phyloP scores from a whole-genome alignment of 2,113 vertebrate genomes.

The Epinephelus lanceolatus region DNA sequence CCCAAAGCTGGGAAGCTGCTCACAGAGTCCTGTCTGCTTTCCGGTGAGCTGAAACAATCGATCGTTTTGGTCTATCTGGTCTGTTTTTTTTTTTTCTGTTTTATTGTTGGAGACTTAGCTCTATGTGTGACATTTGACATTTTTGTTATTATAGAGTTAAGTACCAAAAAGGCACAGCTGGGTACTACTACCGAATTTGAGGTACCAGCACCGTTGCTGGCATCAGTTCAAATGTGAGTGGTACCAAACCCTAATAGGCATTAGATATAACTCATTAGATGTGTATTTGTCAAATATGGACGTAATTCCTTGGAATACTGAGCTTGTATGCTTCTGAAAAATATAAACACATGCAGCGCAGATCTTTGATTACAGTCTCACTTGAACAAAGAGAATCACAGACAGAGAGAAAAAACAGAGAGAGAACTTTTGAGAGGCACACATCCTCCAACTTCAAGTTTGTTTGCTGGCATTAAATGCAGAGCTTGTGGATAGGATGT shows the following conservation, averaged over 20 bases:
- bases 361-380: background rate
- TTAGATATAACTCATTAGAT: background rate
- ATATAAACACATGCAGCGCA: background rate
- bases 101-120: too few relatives aligned
- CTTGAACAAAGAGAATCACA: conserved; percentile 11
- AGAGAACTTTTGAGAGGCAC: conserved; percentile 21
- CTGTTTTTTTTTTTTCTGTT: too few relatives aligned
- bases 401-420: background rate
- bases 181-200: too few relatives aligned
- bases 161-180: too few relatives aligned
- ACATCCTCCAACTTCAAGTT: conserved; percentile 43
- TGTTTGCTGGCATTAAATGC: conserved; percentile 50
- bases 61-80: too few relatives aligned
- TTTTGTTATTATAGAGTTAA: too few relatives aligned
- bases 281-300: background rate
- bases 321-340: background rate
- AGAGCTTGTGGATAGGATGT: conserved; percentile 50
- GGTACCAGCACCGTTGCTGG: too few relatives aligned
- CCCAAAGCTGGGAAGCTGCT: too few relatives aligned
- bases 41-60: too few relatives aligned
- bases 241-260: background rate
- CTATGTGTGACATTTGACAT: too few relatives aligned
- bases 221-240: too few relatives aligned
- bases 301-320: background rate
- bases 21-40: too few relatives aligned